Conservation (phyloP, 2,888 invertebrate genomes). For the Epiblema foenella region DNA sequence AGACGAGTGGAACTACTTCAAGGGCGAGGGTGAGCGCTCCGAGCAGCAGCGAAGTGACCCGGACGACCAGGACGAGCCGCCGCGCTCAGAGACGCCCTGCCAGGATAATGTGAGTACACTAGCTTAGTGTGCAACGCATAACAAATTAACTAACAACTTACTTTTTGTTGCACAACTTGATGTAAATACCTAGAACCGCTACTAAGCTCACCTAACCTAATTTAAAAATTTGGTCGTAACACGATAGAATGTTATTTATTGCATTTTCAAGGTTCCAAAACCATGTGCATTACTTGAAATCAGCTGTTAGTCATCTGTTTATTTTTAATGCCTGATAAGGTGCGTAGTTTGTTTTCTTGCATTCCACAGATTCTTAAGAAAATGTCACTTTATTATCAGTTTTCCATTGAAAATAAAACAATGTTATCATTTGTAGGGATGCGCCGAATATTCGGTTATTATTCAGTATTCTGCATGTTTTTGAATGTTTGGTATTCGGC, state of each 20-base stretch:
- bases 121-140: neutral
- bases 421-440: too few species aligned
- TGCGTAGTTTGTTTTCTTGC: constrained; percentile 9
- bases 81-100: constrained; percentile 79
- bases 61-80: constrained; percentile 67
- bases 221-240: neutral
- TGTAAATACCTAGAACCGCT: neutral
- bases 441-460: too few species aligned
- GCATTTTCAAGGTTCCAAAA: neutral
- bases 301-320: constrained; percentile 40
- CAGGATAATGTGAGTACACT: constrained; percentile 75
- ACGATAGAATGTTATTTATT: neutral
- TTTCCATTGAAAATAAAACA: neutral
- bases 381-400: neutral
- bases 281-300: constrained; percentile 5
- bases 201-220: neutral
- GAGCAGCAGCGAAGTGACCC: constrained; percentile 85
- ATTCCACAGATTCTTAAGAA: constrained; percentile 22
- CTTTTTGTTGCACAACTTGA: constrained; percentile 2
- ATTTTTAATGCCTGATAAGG: constrained; percentile 26
- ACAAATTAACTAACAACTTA: neutral
- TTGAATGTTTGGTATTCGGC: too few species aligned
- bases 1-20: constrained; percentile 95
- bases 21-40: constrained; percentile 87
- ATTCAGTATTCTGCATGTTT: too few species aligned